Evolutionary conservation across 2,113 vertebrate species (phyloP), one percentile per base, ranked within the genome.

Genomic region (Rhinogobius similis): DNA sequence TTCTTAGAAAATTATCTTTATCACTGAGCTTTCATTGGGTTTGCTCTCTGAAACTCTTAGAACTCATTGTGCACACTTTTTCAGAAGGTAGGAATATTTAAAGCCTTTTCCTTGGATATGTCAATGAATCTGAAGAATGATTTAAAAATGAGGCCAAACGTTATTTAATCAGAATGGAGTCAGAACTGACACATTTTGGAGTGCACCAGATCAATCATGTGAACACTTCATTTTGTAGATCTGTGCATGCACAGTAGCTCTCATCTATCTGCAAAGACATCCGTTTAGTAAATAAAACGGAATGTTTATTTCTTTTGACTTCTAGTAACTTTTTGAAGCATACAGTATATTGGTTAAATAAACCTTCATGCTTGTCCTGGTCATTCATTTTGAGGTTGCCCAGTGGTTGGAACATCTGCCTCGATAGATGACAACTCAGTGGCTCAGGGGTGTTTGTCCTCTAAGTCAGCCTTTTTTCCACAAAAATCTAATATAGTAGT

Each of bases 91-190:
- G 29, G 63, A 59, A 69, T 81, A 12, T 5, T 59, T 0, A 12
- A 8, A 18, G 27, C n/a, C 13, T 0, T 74, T 68, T 73, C 64
- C 18, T 0, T 8, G 62, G 65, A 81, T 69, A 68, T 72, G 59
- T 16, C 66, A 69, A 77, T 79, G 79, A 86, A 73, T 75, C 65
- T 70, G 65, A 41, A 39, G 63, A 75, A 74, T 55, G 12, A 50
- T 23, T 79, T 64, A 21, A 67, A 59, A 71, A 53, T n/a, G 48
- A 86, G 53, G 67, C 50, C 29, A 72, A 21, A 67, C 61, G 44
- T 71, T 77, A n/a, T 77, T 85, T 81, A 82, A 86, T 86, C 73
- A 84, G 78, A 81, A 84, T 46, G 4, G 67, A 66, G 44, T 71
- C 76, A 62, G 55, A 24, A 21, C 77, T 56, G 69, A 44, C 61